Percentiles rank a stretch among this genome's conserved stretches.
These are phyloP conservation scores for Psilopsiagon aurifrons DNA, from an alignment of 2,113 vertebrate genomes.

Conservation along the genomic window DNA sequence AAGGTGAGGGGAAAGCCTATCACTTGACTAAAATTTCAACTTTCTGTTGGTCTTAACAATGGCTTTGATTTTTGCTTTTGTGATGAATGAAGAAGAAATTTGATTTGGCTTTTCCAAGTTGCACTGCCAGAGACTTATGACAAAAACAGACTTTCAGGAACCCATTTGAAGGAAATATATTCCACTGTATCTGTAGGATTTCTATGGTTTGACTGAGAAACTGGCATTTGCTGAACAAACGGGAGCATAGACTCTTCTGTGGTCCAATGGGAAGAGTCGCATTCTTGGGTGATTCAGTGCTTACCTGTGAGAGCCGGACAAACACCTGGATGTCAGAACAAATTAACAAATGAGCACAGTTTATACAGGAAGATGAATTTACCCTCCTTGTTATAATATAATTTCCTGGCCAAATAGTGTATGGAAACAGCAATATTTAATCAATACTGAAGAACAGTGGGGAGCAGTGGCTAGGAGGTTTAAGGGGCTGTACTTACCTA, in stretches of 20 bases:
- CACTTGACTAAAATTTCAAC: background rate
- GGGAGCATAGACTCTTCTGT: background rate
- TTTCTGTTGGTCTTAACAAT: background rate
- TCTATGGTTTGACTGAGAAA: background rate
- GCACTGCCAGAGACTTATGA: conserved; percentile 52
- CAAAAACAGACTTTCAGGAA: conserved; percentile 48
- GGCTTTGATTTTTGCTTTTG: conserved; percentile 35
- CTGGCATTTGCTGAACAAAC: background rate
- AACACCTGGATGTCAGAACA: background rate
- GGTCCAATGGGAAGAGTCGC: background rate
- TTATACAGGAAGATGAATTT: background rate
- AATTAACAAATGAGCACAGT: background rate
- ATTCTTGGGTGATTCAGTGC: background rate
- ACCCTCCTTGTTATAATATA: background rate
- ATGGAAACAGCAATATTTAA: background rate
- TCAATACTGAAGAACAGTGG: background rate
- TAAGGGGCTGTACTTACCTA: background rate
- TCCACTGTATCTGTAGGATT: background rate
- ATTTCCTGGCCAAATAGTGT: background rate
- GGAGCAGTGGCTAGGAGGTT: background rate
- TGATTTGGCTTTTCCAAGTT: conserved; percentile 69
- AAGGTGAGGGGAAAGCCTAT: conserved; percentile 35
- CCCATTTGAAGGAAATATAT: conserved; percentile 6
- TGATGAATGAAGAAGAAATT: conserved; percentile 67
- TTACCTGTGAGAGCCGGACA: background rate